A percentile compares a stretch with the other conserved stretches of the same genome.
phyloP scores from a whole-genome alignment of 2,797 vertebrate species.

The Acanthiza pusilla region DNA sequence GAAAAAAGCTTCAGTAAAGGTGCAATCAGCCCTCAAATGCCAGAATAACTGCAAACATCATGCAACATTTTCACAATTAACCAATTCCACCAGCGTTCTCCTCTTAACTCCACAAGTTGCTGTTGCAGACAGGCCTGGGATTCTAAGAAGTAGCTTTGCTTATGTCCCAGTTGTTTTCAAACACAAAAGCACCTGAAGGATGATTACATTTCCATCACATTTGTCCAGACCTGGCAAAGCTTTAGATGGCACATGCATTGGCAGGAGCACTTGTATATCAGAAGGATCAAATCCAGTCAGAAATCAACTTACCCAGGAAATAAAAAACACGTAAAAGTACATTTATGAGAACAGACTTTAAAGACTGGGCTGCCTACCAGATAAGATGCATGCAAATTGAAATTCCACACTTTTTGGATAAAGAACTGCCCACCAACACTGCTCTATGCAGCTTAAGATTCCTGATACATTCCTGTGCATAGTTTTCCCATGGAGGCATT shows the following conservation, averaged over 20 bases:
- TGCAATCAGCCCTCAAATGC: neutral
- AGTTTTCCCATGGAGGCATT: neutral
- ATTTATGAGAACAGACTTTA: neutral
- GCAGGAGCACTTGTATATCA: neutral
- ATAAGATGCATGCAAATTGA: neutral
- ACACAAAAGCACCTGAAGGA: neutral
- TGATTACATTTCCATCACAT: neutral
- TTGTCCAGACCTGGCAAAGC: neutral
- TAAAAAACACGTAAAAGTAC: neutral
- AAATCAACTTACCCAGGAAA: neutral
- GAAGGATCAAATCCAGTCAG: neutral
- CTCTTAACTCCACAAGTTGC: neutral
- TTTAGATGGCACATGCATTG: neutral
- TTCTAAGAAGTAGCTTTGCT: neutral
- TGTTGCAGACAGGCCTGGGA: neutral
- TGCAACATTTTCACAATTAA: neutral
- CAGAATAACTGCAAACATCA: neutral
- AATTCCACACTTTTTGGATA: neutral
- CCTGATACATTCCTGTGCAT: neutral
- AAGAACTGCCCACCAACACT: neutral
- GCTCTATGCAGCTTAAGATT: neutral
- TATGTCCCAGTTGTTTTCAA: neutral
- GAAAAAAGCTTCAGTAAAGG: neutral
- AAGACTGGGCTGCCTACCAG: neutral
- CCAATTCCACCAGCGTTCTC: neutral